Conservation (phyloP, 2,797 vertebrate species). For the Calcarius lapponicus region DNA sequence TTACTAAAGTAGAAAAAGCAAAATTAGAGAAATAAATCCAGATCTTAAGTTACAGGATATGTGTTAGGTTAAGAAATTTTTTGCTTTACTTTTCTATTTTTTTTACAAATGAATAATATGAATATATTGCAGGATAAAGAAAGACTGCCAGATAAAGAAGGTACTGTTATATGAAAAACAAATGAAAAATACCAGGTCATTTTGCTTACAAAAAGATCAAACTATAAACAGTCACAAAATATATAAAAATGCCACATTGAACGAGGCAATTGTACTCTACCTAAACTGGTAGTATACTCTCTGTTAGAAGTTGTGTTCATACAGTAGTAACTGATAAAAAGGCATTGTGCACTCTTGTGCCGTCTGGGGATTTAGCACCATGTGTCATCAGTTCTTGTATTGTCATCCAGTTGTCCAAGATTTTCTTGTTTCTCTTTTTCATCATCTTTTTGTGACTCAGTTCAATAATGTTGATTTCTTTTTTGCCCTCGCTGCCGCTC, state of each 20-base stretch:
- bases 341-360: slow-evolving; percentile 91
- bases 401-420: slow-evolving; percentile 99
- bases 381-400: slow-evolving; percentile 99
- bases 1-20: slow-evolving; percentile 79
- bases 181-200: slow-evolving; percentile 77
- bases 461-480: slow-evolving; percentile 93
- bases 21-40: slow-evolving; percentile 77
- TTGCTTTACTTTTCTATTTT: slow-evolving; percentile 35
- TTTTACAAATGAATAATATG: slow-evolving; percentile 74
- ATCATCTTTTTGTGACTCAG: slow-evolving; percentile 99
- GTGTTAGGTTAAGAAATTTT: slow-evolving; percentile 73
- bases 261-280: slow-evolving; percentile 97
- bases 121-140: slow-evolving; percentile 78
- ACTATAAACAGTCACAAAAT: slow-evolving; percentile 96
- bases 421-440: slow-evolving; percentile 98
- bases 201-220: slow-evolving; percentile 90
- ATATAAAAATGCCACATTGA: slow-evolving; percentile 99
- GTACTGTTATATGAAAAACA: slow-evolving; percentile 75
- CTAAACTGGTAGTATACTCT: slow-evolving; percentile 87
- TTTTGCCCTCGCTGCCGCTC: slow-evolving; percentile 88
- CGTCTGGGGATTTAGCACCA: slow-evolving; percentile 92
- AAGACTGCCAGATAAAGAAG: slow-evolving; percentile 72
- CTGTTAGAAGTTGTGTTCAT: slow-evolving; percentile 74
- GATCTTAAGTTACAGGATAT: slow-evolving; percentile 73
- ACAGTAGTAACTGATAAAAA: slow-evolving; percentile 99